Evolutionary conservation across 92 coral and sea anemone genomes (phyloP).

Genomic region (Virgularia gustaviana): DNA sequence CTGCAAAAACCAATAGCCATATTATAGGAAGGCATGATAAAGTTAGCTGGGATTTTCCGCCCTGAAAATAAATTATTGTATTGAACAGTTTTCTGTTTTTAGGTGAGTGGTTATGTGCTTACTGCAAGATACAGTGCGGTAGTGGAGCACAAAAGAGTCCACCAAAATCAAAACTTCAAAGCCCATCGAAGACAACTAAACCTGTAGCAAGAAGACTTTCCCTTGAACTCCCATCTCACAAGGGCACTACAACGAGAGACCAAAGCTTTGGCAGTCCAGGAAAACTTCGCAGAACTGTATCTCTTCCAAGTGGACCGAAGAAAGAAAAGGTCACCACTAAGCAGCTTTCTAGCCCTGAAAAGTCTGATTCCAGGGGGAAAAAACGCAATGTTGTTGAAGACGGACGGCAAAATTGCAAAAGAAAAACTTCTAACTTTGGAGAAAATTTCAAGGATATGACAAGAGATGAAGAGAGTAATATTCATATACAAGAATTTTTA

Average conservation of each 20-base stretch:
- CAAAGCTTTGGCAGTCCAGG: neutral
- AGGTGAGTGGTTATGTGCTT: conserved; percentile 2
- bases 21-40: too few relatives aligned
- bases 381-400: neutral
- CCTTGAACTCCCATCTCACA: too few relatives aligned
- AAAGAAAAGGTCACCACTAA: neutral
- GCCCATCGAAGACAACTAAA: neutral
- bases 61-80: neutral
- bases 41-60: neutral
- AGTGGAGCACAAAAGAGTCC: neutral
- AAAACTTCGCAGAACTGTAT: neutral
- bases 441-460: neutral
- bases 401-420: neutral
- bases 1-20: too few relatives aligned
- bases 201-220: neutral
- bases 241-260: neutral
- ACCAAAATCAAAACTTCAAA: neutral
- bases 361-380: neutral
- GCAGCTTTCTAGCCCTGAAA: neutral
- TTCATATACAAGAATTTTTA: too few relatives aligned
- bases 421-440: neutral
- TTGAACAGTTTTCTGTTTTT: neutral
- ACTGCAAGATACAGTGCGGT: neutral
- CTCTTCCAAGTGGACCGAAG: neutral
- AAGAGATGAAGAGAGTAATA: too few relatives aligned